Conservation (phyloP, 1,140 invertebrate genomes). For the Agrypnia vestita region DNA sequence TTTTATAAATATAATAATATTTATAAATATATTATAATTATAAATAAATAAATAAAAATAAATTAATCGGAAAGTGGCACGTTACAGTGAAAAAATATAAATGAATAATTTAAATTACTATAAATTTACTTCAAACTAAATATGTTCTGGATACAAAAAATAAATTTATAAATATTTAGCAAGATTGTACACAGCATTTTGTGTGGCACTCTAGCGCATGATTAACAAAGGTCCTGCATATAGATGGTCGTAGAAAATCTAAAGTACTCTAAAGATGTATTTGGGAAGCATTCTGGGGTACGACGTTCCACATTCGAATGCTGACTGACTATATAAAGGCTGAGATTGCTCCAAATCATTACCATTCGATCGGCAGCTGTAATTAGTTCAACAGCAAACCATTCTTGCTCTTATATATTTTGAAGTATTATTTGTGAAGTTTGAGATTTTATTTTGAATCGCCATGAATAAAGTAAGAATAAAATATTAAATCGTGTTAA, state of each 20-base stretch:
- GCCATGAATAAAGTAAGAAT: constrained; percentile 56
- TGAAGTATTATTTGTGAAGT: not conserved
- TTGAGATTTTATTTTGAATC: constrained; percentile 12
- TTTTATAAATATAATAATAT: no score
- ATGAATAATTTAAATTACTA: no score
- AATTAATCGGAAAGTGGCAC: no score
- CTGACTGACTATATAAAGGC: constrained; percentile 57
- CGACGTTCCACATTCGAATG: constrained; percentile 59
- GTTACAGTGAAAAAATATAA: no score
- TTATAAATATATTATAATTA: no score
- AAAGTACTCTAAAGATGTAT: constrained; percentile 55
- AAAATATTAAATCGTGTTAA: constrained; percentile 1
- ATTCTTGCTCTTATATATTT: constrained; percentile 37
- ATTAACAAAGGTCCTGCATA: constrained; percentile 52
- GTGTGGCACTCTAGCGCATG: not conserved
- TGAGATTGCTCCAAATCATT: constrained; percentile 61
- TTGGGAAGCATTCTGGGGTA: constrained; percentile 52
- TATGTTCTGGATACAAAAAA: no score
- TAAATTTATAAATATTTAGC: no score
- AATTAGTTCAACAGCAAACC: constrained; percentile 59
- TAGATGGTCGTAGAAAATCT: constrained; percentile 52
- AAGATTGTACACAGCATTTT: no score
- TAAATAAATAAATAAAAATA: no score
- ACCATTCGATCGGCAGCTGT: constrained; percentile 60
- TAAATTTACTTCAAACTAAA: no score